These are phyloP conservation scores for Phyto melanocephala DNA, from an alignment of 2,888 invertebrate species.

Conservation along the genomic window DNA sequence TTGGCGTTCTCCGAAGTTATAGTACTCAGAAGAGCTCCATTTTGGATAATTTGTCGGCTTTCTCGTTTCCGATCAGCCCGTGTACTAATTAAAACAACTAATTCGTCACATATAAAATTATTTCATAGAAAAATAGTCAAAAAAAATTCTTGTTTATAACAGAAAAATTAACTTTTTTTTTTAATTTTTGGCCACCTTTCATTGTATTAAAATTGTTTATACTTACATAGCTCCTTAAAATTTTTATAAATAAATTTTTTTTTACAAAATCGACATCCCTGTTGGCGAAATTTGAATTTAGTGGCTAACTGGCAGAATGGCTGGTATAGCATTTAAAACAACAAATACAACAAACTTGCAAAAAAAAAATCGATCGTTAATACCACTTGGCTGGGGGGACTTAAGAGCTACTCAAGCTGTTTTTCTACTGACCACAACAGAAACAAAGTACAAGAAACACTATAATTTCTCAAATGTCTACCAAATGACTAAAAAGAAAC, in stretches of 20 bases:
- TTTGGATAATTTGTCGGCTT: no score
- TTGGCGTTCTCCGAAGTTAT: no score
- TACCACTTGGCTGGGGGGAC: slow-evolving; percentile 46
- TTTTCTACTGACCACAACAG: slow-evolving; percentile 48
- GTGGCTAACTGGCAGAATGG: slow-evolving; percentile 32
- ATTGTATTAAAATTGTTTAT: no score
- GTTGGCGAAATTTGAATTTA: slow-evolving; percentile 12
- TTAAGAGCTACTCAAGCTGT: slow-evolving; percentile 67
- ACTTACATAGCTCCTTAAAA: no score
- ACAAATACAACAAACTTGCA: slow-evolving; percentile 42
- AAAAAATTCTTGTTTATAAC: no score
- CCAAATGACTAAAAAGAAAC: slow-evolving; percentile 29
- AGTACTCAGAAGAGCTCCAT: no score
- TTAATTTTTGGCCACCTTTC: no score
- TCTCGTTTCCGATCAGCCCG: no score
- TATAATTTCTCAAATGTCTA: slow-evolving; percentile 54
- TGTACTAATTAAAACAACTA: no score
- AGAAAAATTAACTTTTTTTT: no score
- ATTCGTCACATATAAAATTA: no score
- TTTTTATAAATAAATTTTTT: slow-evolving; percentile 12
- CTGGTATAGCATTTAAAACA: not conserved
- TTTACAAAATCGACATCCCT: slow-evolving; percentile 7
- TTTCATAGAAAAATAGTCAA: no score
- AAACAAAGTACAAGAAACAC: slow-evolving; percentile 45
- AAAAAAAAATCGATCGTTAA: slow-evolving; percentile 33